A percentile compares a stretch with the other conserved stretches of the same genome.
Evolutionary conservation across 2,113 vertebrate genomes (phyloP).

Genomic region (Caretta caretta): DNA sequence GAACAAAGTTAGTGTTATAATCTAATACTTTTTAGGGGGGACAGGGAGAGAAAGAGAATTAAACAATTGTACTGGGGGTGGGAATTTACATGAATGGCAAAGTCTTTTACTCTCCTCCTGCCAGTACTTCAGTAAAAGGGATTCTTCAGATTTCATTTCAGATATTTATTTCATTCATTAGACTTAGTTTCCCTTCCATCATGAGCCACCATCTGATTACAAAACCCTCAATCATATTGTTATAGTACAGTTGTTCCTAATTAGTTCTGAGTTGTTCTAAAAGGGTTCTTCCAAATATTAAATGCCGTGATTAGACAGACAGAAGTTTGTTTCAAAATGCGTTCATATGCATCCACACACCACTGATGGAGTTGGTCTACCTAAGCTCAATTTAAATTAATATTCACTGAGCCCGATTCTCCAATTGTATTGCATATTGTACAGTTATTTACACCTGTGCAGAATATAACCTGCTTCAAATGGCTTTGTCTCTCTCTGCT

Average conservation of each 20-base stretch:
- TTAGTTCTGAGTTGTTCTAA: background rate
- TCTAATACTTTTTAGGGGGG: background rate
- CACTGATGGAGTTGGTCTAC: background rate
- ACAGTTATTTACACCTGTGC: background rate
- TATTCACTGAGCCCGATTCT: background rate
- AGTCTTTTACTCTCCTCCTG: background rate
- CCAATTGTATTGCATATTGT: background rate
- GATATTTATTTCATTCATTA: background rate
- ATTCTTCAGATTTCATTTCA: background rate
- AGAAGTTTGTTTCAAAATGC: background rate
- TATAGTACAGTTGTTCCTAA: background rate
- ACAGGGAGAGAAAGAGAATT: fast-evolving
- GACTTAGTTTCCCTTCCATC: background rate
- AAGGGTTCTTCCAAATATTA: background rate
- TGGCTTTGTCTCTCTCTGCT: background rate
- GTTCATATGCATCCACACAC: background rate
- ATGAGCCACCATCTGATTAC: background rate
- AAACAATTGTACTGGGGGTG: background rate
- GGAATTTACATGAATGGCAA: background rate
- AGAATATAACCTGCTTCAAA: background rate
- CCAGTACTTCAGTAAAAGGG: background rate
- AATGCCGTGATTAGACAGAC: background rate
- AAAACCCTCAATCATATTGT: background rate
- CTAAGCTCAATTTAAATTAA: background rate
- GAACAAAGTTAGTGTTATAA: background rate